A percentile compares a stretch with the other conserved stretches of the same genome.
These are phyloP conservation scores for Spatulosminthurus flaviceps DNA, from an alignment of 2,888 invertebrate species.

Conservation along the genomic window DNA sequence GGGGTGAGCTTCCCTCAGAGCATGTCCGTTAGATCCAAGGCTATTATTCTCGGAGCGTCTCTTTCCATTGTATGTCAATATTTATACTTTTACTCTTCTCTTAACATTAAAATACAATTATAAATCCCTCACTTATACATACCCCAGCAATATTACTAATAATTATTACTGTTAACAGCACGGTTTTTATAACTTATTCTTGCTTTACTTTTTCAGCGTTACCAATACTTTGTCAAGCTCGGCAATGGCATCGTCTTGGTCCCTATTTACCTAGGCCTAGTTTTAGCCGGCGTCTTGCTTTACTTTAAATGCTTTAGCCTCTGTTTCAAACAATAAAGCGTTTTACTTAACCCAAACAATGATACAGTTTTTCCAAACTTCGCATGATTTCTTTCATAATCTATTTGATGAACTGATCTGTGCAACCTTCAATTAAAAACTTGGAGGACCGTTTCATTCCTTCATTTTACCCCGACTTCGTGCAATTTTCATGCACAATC, in stretches of 20 bases:
- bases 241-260: constrained; percentile 34
- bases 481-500: too few relatives aligned
- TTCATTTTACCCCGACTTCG: too few relatives aligned
- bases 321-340: constrained; percentile 18
- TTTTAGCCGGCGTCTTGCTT: not conserved
- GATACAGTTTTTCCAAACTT: too few relatives aligned
- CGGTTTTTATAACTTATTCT: not conserved
- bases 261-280: not conserved
- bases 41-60: constrained; percentile 27
- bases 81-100: too few relatives aligned
- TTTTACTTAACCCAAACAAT: too few relatives aligned
- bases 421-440: too few relatives aligned
- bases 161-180: not conserved
- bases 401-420: too few relatives aligned
- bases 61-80: constrained; percentile 10
- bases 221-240: constrained; percentile 33
- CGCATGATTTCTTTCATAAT: too few relatives aligned
- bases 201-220: constrained; percentile 23
- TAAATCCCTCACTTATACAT: too few relatives aligned
- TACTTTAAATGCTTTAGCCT: constrained; percentile 30
- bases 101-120: too few relatives aligned
- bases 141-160: not conserved
- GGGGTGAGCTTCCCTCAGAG: constrained; percentile 26
- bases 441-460: too few relatives aligned
- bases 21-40: constrained; percentile 35